Base-by-base conservation (phyloP, 2,113 vertebrate species). In the Sebastes fasciatus region DNA sequence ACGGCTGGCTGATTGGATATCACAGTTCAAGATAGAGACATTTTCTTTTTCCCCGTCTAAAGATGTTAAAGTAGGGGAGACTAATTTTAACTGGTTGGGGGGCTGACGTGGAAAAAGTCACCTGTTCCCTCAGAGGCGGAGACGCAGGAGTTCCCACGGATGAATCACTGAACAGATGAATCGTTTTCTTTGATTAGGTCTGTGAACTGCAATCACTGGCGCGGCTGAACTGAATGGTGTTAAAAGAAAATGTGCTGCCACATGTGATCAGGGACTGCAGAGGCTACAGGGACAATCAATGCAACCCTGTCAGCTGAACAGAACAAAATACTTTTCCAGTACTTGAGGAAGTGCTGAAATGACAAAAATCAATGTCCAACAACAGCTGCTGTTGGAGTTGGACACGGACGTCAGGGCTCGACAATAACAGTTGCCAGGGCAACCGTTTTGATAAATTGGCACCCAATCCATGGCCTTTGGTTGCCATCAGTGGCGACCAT, bases 101-200 rank as follows among this genome's bases (percentile, higher is more conserved):
- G 5, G 55, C 42, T 42, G 80, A 66, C 45, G 60, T 75, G 65
- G 43, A 80, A 19, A 70, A 40, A 54, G 16, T 52, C 67, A 34
- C 16, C 14, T 40, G 4, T 19, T 40, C 23, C 23, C 8, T 17
- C 3, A 16, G 13, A 49, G 65, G 65, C 8, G 13, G 48, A 49
- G 65, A 17, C 16, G 12, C 45, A 49, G 46, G 21, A 77, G 64
- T 63, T 52, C 10, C 48, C 5, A 7, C 51, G 70, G 58, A 46
- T 57, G 45, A 77, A 74, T 71, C 23, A 60, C 58, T 54, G n/a
- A 74, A 49, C 49, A 72, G 16, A 74, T 43, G 16, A 86, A 60
- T 81, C 52, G 13, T 7, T 62, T 74, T 80, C 42, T 68, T 21
- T 90, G 83, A 85, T 88, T 57, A 52, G 67, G 71, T 84, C 68